Evolutionary conservation across 1,140 invertebrate species (phyloP).

Genomic region (Coenobita brevimanus): DNA sequence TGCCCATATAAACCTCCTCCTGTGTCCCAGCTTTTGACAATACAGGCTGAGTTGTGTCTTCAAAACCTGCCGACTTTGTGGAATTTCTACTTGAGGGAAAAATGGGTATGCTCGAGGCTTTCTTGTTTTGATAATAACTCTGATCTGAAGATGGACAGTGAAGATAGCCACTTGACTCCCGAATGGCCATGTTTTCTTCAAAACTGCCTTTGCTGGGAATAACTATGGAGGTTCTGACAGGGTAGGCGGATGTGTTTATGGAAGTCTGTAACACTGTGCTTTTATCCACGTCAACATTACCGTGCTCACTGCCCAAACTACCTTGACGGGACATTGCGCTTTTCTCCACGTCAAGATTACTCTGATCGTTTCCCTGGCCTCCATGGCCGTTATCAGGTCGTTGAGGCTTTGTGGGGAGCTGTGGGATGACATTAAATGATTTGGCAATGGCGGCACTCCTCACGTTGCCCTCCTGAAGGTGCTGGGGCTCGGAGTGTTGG

Average conservation of each 20-base stretch:
- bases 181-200: not conserved
- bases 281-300: not conserved
- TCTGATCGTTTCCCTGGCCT: no score
- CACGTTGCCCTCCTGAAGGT: no score
- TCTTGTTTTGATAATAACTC: not conserved
- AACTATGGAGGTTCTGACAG: not conserved
- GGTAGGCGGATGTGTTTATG: no score
- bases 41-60: conserved; percentile 19
- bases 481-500: conserved; percentile 13
- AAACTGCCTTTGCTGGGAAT: not conserved
- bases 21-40: conserved; percentile 24
- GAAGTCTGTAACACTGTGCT: no score
- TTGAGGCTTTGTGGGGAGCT: no score
- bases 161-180: no score
- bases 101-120: conserved; percentile 27
- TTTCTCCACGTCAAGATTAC: not conserved
- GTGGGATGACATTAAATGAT: no score
- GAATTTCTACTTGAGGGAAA: conserved; percentile 11
- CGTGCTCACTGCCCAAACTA: not conserved
- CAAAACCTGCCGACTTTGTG: not conserved
- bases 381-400: no score
- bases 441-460: no score
- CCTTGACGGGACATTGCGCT: no score
- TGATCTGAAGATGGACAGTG: not conserved
- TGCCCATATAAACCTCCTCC: conserved; percentile 26